These are phyloP conservation scores for Syngnathus floridae DNA, from an alignment of 2,113 vertebrate genomes.

Conservation along the genomic window DNA sequence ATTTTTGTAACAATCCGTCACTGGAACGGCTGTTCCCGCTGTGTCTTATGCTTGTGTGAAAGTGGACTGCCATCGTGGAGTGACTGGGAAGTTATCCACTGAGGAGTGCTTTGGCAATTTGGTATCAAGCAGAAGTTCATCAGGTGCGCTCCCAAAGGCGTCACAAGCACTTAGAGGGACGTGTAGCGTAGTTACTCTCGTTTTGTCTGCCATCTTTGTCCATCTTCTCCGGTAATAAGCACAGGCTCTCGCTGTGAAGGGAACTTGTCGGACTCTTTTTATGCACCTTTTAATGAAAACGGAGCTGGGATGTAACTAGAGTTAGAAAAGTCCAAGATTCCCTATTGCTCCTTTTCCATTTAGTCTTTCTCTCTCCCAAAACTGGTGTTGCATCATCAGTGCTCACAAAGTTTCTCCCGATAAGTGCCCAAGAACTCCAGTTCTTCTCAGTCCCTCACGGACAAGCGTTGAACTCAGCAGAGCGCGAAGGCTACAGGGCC, in stretches of 20 bases:
- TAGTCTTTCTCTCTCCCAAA: neutral
- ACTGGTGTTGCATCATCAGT: neutral
- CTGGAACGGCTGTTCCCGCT: neutral
- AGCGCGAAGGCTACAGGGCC: neutral
- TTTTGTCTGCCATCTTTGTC: constrained; percentile 3
- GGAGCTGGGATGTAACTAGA: neutral
- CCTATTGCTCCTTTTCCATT: neutral
- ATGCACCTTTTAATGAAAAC: constrained; percentile 7
- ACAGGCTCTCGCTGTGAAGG: constrained; percentile 2
- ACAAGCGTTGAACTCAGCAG: neutral
- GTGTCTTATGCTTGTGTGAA: constrained; percentile 2
- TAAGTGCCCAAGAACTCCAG: neutral
- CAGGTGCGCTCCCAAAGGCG: constrained; percentile 1
- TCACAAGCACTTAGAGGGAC: neutral
- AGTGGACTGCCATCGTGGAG: neutral
- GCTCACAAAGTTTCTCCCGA: neutral
- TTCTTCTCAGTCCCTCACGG: neutral
- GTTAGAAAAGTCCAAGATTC: neutral
- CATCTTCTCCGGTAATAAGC: constrained; percentile 10
- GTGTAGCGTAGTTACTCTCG: neutral
- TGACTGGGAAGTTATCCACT: neutral
- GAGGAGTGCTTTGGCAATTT: neutral
- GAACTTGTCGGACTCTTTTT: constrained; percentile 3
- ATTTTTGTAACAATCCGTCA: neutral
- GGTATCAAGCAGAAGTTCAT: constrained; percentile 1